These are phyloP conservation scores for Steinernema carpocapsae DNA, from an alignment of 2,888 invertebrate genomes.

Conservation along the genomic window DNA sequence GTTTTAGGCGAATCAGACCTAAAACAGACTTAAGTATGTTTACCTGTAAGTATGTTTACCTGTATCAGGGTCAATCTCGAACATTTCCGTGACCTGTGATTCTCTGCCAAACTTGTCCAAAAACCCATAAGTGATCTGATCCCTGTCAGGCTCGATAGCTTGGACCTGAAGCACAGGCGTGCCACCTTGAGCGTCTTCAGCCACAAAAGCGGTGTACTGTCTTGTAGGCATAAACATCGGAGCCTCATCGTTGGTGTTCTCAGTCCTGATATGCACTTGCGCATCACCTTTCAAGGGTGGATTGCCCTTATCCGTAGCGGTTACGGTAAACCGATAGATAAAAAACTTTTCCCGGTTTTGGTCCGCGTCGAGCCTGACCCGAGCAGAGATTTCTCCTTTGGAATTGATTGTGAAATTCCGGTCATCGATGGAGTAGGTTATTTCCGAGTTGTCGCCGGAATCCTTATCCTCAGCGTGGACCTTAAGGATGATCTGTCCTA, in stretches of 20 bases:
- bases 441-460: slow-evolving; percentile 93
- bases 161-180: slow-evolving; percentile 65
- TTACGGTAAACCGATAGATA: slow-evolving; percentile 71
- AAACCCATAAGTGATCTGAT: slow-evolving; percentile 61
- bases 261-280: slow-evolving; percentile 67
- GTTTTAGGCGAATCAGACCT: slow-evolving; percentile 68
- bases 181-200: slow-evolving; percentile 68
- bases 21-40: neutral
- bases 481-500: slow-evolving; percentile 88
- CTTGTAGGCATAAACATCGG: slow-evolving; percentile 64
- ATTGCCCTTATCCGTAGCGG: slow-evolving; percentile 70
- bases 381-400: slow-evolving; percentile 90
- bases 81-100: slow-evolving; percentile 51
- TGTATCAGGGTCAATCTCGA: slow-evolving; percentile 66
- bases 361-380: slow-evolving; percentile 84
- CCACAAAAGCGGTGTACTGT: slow-evolving; percentile 64
- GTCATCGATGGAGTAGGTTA: slow-evolving; percentile 87
- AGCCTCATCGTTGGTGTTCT: slow-evolving; percentile 72
- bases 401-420: slow-evolving; percentile 95
- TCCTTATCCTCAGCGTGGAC: slow-evolving; percentile 73
- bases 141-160: slow-evolving; percentile 64
- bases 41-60: slow-evolving; percentile 40
- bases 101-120: slow-evolving; percentile 49
- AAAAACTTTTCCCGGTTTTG: slow-evolving; percentile 75
- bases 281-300: slow-evolving; percentile 48